Base-by-base conservation (phyloP, 2,797 vertebrate species). In the Gallirallus australis region DNA sequence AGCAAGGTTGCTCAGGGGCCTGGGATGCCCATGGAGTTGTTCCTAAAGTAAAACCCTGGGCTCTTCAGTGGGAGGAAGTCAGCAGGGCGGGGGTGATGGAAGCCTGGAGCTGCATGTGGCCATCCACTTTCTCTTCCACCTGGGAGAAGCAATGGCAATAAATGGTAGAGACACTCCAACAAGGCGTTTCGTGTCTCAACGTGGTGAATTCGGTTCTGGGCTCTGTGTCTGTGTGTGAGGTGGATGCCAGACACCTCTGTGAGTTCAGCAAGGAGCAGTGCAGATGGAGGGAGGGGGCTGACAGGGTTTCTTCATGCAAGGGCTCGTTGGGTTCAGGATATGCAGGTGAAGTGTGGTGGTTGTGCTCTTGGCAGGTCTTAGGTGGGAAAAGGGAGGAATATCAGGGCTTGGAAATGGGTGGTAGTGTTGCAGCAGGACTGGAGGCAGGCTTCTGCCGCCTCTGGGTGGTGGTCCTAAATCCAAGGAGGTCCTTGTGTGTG, bases 201-300 rank as follows among this genome's bases (percentile, higher is more conserved):
- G 1, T 24, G 53, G 47, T 0, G 1, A 61, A 68, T 61, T 39
- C 33, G 24, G 53, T 12, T 40, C 30, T 61, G 18, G 40, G 15
- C 19, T 53, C 39, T 2, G 1, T 1, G 3, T 23, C n/a, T 1
- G 1, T 31, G 27, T 9, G 11, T 50, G 31, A 18, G 64, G 18
- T 14, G 23, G 28, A 18, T 3, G 9, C 57, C 39, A 45, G 39
- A 33, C 0, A 2, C 31, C 40, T 59, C 72, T 37, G 28, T 52
- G 30, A 33, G 17, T 54, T 53, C 47, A 40, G 73, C 53, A 79
- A 60, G 27, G 53, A 17, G 53, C 47, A 54, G 47, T 25, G 19
- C 12, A 21, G 39, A 14, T 61, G 54, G 40, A 54, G 54, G 54
- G 54, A 54, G 27, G 21, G 25, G 14, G 13, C 21, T 1, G 0